A percentile compares a stretch with the other conserved stretches of the same genome.
These are phyloP conservation scores for Catocala nupta DNA, from an alignment of 2,888 invertebrate species.

Conservation along the genomic window DNA sequence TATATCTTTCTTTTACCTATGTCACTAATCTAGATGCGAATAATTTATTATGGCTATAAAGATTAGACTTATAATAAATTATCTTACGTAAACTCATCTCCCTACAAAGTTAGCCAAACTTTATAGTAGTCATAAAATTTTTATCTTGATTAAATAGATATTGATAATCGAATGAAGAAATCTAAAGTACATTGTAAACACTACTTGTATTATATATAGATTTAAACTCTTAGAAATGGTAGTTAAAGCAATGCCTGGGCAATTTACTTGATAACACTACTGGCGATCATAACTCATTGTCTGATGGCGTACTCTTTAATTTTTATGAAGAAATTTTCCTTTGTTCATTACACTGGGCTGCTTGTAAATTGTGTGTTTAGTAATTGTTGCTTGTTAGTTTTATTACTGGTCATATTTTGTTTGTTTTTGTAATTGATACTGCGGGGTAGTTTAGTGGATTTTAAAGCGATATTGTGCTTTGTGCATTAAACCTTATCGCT, in stretches of 20 bases:
- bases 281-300: slow-evolving; percentile 36
- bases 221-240: not conserved
- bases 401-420: not conserved
- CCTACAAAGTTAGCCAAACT: too few relatives aligned
- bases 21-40: too few relatives aligned
- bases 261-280: slow-evolving; percentile 30
- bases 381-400: slow-evolving; percentile 9
- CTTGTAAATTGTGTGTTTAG: slow-evolving; percentile 20
- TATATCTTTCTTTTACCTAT: too few relatives aligned
- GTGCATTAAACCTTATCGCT: not conserved
- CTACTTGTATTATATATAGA: not conserved
- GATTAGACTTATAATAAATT: too few relatives aligned
- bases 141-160: too few relatives aligned
- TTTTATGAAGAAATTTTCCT: slow-evolving; percentile 42
- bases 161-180: too few relatives aligned
- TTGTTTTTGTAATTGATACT: not conserved
- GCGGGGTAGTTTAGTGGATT: too few relatives aligned
- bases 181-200: not conserved
- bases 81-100: too few relatives aligned
- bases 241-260: slow-evolving; percentile 12
- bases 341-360: slow-evolving; percentile 27
- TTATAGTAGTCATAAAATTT: too few relatives aligned
- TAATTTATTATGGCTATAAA: too few relatives aligned
- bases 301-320: slow-evolving; percentile 30
- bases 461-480: too few relatives aligned